Evolutionary conservation across 2,888 invertebrate genomes (phyloP).

Genomic region (Chromoteleia sp.): DNA sequence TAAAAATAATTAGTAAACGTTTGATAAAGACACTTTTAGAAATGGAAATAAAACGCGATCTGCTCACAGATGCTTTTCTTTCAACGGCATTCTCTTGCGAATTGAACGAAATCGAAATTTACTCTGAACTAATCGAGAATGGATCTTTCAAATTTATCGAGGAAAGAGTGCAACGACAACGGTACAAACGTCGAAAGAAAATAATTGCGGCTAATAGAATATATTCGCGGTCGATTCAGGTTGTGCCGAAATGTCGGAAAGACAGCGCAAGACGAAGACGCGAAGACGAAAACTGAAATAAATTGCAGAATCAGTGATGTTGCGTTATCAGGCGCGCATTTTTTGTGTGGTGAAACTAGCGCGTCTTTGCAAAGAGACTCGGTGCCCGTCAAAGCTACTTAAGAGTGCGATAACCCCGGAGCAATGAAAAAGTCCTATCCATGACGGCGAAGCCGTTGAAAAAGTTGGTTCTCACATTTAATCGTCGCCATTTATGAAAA

Average conservation of each 20-base stretch:
- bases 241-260: neutral
- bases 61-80: too few species aligned
- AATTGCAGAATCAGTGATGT: constrained; percentile 21
- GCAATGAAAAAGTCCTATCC: constrained; percentile 1
- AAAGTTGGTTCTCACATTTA: neutral
- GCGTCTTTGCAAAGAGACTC: neutral
- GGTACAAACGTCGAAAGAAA: too few species aligned
- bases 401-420: neutral
- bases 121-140: too few species aligned
- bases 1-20: too few species aligned
- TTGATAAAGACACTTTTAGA: too few species aligned
- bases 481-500: constrained; percentile 1
- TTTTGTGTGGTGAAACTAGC: constrained; percentile 15
- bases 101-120: too few species aligned
- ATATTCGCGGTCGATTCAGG: neutral
- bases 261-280: neutral
- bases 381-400: neutral
- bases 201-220: neutral
- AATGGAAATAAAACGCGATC: too few species aligned
- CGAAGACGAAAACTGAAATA: constrained; percentile 1
- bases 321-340: constrained; percentile 16
- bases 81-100: too few species aligned
- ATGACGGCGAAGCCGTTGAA: constrained; percentile 14
- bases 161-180: too few species aligned
- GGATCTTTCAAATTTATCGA: too few species aligned